Percentiles rank a stretch among this genome's conserved stretches.
phyloP scores from a whole-genome alignment of 2,888 invertebrate species.

The Diloba caeruleocephala region DNA sequence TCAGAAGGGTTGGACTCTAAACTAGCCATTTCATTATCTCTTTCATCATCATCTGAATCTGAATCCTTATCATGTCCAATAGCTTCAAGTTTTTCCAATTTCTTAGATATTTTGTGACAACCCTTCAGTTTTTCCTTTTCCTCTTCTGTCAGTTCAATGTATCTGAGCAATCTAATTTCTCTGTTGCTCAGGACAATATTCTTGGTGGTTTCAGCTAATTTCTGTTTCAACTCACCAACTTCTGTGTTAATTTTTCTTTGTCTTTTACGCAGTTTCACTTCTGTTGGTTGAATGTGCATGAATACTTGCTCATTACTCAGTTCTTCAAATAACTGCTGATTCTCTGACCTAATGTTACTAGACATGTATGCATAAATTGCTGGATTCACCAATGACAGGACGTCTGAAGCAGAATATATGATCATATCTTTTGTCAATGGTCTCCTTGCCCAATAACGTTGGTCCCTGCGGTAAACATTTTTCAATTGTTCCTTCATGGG shows the following conservation, averaged over 20 bases:
- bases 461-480: constrained; percentile 95
- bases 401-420: constrained; percentile 96
- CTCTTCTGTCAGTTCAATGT: constrained; percentile 96
- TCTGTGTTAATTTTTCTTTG: constrained; percentile 97
- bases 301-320: constrained; percentile 96
- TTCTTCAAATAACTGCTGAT: constrained; percentile 93
- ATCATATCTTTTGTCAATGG: constrained; percentile 97
- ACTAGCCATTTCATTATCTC: constrained; percentile 94
- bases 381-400: constrained; percentile 95
- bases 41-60: constrained; percentile 93
- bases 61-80: constrained; percentile 93
- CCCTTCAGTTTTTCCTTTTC: constrained; percentile 97
- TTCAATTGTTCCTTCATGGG: constrained; percentile 97
- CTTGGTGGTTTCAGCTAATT: constrained; percentile 94
- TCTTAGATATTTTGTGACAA: constrained; percentile 97
- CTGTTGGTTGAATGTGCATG: constrained; percentile 95
- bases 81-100: constrained; percentile 96
- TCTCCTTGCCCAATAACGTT: constrained; percentile 96
- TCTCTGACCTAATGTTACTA: constrained; percentile 92
- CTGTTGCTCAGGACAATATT: constrained; percentile 97
- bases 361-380: constrained; percentile 92
- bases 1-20: constrained; percentile 94
- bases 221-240: constrained; percentile 95
- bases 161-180: constrained; percentile 96
- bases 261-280: constrained; percentile 95